Evolutionary conservation across 2,113 vertebrate species (phyloP).

Genomic region (Burhinus bistriatus): DNA sequence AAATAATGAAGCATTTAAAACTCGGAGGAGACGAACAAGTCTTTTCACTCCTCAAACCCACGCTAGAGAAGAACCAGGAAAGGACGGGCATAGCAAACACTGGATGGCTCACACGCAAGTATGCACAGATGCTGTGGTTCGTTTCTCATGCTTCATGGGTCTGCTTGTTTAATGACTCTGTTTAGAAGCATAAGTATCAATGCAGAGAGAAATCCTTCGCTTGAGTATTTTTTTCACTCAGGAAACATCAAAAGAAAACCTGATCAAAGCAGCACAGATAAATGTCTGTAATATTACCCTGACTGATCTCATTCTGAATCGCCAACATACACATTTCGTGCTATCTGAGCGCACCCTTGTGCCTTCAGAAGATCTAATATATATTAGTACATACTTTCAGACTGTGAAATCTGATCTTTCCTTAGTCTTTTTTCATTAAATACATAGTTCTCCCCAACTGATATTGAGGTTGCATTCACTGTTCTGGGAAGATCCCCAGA

Average conservation of each 20-base stretch:
- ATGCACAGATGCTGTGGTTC: neutral
- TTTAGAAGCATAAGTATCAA: neutral
- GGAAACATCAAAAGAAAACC: conserved; percentile 36
- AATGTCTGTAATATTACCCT: neutral
- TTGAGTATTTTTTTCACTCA: neutral
- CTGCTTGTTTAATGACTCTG: neutral
- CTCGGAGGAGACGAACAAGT: neutral
- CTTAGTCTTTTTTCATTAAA: neutral
- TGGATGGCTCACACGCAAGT: neutral
- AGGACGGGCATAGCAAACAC: neutral
- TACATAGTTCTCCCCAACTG: neutral
- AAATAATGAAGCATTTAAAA: neutral
- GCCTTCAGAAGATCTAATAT: neutral
- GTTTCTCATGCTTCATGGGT: neutral
- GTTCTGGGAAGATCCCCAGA: neutral
- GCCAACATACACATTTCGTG: neutral
- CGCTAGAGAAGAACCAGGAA: neutral
- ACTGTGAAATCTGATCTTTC: neutral
- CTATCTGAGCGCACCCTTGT: neutral
- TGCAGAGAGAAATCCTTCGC: neutral
- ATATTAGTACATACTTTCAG: neutral
- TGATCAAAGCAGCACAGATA: conserved; percentile 42
- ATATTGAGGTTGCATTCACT: neutral
- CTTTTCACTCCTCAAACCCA: neutral
- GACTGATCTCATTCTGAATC: conserved; percentile 19